Base-by-base conservation (phyloP, 2,113 vertebrate genomes). In the Gorsachius goisagi region DNA sequence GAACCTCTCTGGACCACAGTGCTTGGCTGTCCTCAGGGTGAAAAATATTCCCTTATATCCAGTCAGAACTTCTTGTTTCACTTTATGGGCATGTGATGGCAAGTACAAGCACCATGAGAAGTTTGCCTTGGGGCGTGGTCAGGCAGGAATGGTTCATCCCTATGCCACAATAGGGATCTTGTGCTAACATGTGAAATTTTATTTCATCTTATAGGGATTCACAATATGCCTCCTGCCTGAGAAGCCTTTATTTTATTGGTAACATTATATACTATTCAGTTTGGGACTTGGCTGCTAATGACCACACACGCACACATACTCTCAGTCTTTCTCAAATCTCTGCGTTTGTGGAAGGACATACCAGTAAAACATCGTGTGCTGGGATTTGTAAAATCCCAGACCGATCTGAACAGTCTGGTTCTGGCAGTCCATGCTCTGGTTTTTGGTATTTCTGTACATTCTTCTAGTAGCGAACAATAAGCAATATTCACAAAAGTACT, bases 251-350 rank as follows among this genome's bases (percentile, higher is more conserved):
- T 33, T 47, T 27, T 35, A 44, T 55, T 82, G 12, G 6, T 12
- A 89, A 24, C 6, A 21, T 62, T 49, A 23, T 39, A 15, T 12
- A 55, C 3, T 71, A 18, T 35, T 66, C 27, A 52, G 21, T 75
- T 71, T 68, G 89, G 59, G 39, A 52, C 44, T 79, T 68, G 45
- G 10, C 33, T 86, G 27, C 58, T 72, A 56, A 12, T 86, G 39
- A 27, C 12, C 3, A 9, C 66, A 41, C 5, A 47, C 7, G 10
- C 12, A 4, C 17, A 1, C 0, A 2, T 27, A 30, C 24, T 47
- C 28, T 60, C 45, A 44, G 22, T 39, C 33, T 78, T 56, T 82
- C 62, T 75, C 21, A 68, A 55, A 83, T 59, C 16, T 49, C 50
- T 58, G 32, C 9, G 2, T 49, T 0, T 76, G 9, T 59, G 24